Base-by-base conservation (phyloP, 2,797 vertebrate genomes). In the Sebastes matsubarae region DNA sequence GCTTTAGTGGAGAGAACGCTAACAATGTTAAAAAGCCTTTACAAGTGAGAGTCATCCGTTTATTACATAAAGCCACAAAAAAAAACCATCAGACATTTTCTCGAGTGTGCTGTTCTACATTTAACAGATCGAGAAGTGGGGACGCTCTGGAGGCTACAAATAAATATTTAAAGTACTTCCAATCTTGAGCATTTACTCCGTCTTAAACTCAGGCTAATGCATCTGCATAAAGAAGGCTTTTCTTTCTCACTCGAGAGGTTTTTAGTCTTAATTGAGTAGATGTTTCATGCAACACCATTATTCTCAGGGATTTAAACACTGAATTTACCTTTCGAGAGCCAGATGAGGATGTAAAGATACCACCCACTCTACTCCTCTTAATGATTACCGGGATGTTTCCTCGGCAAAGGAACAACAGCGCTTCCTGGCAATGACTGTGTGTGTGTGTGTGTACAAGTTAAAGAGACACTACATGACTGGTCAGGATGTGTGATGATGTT, bases 1-100 rank as follows among this genome's bases (percentile, higher is more conserved):
- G 68, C 77, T 90, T 88, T 79, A 82, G 27, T 60, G 36, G 67
- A 82, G 67, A 81, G 65, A 82, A 84, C 73, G 75, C 71, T 78
- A 87, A 68, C 77, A 59, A 65, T 38, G 57, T 74, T 77, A 75
- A 83, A 83, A 79, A 67, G 10, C 68, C 25, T 78, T 72, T 68
- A 72, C 76, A 68, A 84, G 80, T 64, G 72, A 1, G 2, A 69
- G 71, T 74, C 22, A 9, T 46, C 8, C 12, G 29, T 11, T 74
- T 75, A 76, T 75, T 80, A 77, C 65, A 75, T 60, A 68, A 72
- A 76, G 25, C 50, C 54, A 61, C 34, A 68, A 72, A 82, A 42
- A 42, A 68, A 20, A 18, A 3, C 46, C 59, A 61, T 61, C 63
- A 74, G 63, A 79, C 55, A 29, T 63, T 81, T 82, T 57, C 27